phyloP scores from a whole-genome alignment of 2,888 invertebrate genomes.

The Sthenelais limicola region DNA sequence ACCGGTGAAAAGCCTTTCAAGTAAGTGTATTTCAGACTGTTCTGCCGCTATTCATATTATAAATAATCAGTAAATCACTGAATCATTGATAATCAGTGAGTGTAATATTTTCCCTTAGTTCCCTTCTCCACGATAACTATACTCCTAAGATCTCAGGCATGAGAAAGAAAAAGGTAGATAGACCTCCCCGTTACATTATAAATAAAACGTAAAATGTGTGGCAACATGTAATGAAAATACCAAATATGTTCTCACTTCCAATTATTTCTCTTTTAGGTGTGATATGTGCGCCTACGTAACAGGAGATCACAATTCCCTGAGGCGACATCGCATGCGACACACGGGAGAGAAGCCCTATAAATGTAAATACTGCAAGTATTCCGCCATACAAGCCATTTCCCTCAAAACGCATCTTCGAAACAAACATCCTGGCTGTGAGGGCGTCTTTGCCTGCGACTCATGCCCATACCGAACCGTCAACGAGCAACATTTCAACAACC shows the following conservation, averaged over 20 bases:
- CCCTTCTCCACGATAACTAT: no score
- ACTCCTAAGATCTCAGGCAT: no score
- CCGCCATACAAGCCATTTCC: constrained; percentile 82
- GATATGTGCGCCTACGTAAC: constrained; percentile 81
- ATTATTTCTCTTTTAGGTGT: constrained; percentile 76
- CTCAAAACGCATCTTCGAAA: constrained; percentile 85
- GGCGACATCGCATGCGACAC: constrained; percentile 85
- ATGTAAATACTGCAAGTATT: constrained; percentile 85
- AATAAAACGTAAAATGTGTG: no score
- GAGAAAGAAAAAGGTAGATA: no score
- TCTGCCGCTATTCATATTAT: not conserved
- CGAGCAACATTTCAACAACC: constrained; percentile 77
- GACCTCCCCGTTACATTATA: no score
- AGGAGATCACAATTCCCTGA: constrained; percentile 85
- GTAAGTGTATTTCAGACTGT: constrained; percentile 53
- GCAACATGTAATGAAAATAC: not conserved
- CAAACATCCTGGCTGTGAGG: constrained; percentile 79
- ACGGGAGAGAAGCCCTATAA: constrained; percentile 83
- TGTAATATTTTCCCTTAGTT: not conserved
- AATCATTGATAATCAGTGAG: not conserved
- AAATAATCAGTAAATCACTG: not conserved
- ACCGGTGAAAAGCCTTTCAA: constrained; percentile 85
- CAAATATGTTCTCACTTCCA: no score
- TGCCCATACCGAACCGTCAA: constrained; percentile 80
- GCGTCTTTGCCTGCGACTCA: constrained; percentile 77